A percentile compares a stretch with the other conserved stretches of the same genome.
These are phyloP conservation scores for Malthinus seriepunctatus DNA, from an alignment of 2,888 invertebrate genomes.

Conservation along the genomic window DNA sequence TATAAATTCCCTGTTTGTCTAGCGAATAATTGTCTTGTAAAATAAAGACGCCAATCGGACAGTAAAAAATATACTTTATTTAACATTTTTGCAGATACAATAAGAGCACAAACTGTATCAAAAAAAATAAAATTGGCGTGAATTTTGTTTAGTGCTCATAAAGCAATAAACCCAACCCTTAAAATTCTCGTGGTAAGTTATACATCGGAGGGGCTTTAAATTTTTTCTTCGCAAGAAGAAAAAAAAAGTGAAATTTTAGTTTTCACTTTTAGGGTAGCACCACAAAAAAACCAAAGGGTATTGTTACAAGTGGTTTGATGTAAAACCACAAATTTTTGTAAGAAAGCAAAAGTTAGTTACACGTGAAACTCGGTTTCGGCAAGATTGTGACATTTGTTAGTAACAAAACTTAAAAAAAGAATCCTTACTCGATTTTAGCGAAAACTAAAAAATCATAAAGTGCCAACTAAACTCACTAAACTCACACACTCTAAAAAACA, in stretches of 20 bases:
- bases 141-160: slow-evolving; percentile 31
- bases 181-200: slow-evolving; percentile 6
- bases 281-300: slow-evolving; percentile 8
- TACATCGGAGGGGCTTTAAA: slow-evolving; percentile 3
- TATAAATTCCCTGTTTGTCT: not conserved
- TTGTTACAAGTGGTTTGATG: slow-evolving; percentile 24
- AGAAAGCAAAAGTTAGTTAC: slow-evolving; percentile 21
- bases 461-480: slow-evolving; percentile 15
- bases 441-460: not conserved
- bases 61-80: slow-evolving; percentile 2
- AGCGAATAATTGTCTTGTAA: slow-evolving; percentile 4
- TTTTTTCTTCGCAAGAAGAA: slow-evolving; percentile 5
- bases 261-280: slow-evolving; percentile 18
- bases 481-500: slow-evolving; percentile 24
- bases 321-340: slow-evolving; percentile 22
- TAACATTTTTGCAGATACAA: not conserved
- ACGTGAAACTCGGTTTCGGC: slow-evolving; percentile 14
- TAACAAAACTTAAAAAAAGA: slow-evolving; percentile 1
- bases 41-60: slow-evolving; percentile 22
- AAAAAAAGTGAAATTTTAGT: slow-evolving; percentile 16
- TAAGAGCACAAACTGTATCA: not conserved
- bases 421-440: slow-evolving; percentile 14
- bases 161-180: slow-evolving; percentile 35
- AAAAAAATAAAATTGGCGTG: slow-evolving; percentile 23
- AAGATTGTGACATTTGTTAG: slow-evolving; percentile 15